Evolutionary conservation across 2,888 invertebrate species (phyloP).

Genomic region (Phragmatobia fuliginosa): DNA sequence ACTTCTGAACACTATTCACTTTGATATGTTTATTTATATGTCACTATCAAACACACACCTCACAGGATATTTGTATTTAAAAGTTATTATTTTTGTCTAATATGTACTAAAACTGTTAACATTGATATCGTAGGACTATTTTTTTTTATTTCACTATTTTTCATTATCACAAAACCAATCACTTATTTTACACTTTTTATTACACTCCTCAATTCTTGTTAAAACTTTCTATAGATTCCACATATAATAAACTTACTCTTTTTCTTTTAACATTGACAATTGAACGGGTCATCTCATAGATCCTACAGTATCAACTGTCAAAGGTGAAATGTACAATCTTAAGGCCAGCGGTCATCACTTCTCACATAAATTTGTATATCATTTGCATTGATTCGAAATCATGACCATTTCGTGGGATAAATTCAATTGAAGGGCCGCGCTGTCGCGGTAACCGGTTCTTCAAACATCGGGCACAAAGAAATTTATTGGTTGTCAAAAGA

Average conservation of each 20-base stretch:
- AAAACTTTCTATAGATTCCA: neutral
- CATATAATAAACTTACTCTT: neutral
- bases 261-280: neutral
- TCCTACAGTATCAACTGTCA: conserved; percentile 48
- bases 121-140: neutral
- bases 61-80: neutral
- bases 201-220: neutral
- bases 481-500: neutral
- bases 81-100: neutral
- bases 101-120: neutral
- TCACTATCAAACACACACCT: neutral
- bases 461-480: neutral
- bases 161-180: neutral
- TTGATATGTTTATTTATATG: neutral
- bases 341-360: conserved; percentile 68
- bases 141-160: neutral
- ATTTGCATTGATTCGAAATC: conserved; percentile 62
- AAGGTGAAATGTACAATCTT: conserved; percentile 61
- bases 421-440: conserved; percentile 39
- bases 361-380: conserved; percentile 77
- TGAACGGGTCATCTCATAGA: neutral
- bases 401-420: conserved; percentile 36
- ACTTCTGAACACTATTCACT: neutral
- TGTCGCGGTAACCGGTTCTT: conserved; percentile 51
- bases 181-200: neutral